These are phyloP conservation scores for Acrocyrtus sp. DNA, from an alignment of 2,888 invertebrate species.

Conservation along the genomic window DNA sequence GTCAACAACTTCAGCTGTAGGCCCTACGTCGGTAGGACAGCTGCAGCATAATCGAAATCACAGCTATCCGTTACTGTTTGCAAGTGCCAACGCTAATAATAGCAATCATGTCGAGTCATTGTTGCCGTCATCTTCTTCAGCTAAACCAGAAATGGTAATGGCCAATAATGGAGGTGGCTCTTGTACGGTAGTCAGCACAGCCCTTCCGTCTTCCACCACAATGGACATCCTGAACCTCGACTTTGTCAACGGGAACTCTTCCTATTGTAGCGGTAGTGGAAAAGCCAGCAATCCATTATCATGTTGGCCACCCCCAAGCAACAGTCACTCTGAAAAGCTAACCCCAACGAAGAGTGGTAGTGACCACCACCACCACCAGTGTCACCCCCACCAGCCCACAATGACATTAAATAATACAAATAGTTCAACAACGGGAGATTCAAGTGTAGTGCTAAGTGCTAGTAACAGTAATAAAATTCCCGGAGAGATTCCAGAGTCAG, in stretches of 20 bases:
- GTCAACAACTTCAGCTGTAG: conserved; percentile 1
- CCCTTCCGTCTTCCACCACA: conserved; percentile 50
- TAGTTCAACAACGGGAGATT: conserved; percentile 39
- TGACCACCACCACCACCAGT: conserved; percentile 18
- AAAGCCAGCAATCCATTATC: conserved; percentile 25
- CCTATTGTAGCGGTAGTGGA: conserved; percentile 26
- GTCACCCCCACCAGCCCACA: conserved; percentile 14
- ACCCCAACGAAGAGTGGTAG: conserved; percentile 1
- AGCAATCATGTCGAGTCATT: conserved; percentile 28
- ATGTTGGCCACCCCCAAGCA: conserved; percentile 23
- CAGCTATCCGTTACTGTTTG: conserved; percentile 42
- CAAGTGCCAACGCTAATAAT: conserved; percentile 34
- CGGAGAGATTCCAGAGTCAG: conserved; percentile 47
- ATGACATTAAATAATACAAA: conserved; percentile 12
- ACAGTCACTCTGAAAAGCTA: not conserved
- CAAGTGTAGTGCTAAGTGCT: not conserved
- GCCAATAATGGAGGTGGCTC: conserved; percentile 25
- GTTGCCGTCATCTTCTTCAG: conserved; percentile 1
- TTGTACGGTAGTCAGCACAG: conserved; percentile 12
- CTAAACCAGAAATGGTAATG: conserved; percentile 42
- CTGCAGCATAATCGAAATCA: conserved; percentile 45
- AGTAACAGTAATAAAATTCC: conserved; percentile 34
- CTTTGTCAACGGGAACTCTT: conserved; percentile 53
- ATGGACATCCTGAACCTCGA: conserved; percentile 52
- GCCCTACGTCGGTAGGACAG: conserved; percentile 11